These are phyloP conservation scores for Onychostruthus taczanowskii DNA, from an alignment of 2,113 vertebrate species.

Conservation along the genomic window DNA sequence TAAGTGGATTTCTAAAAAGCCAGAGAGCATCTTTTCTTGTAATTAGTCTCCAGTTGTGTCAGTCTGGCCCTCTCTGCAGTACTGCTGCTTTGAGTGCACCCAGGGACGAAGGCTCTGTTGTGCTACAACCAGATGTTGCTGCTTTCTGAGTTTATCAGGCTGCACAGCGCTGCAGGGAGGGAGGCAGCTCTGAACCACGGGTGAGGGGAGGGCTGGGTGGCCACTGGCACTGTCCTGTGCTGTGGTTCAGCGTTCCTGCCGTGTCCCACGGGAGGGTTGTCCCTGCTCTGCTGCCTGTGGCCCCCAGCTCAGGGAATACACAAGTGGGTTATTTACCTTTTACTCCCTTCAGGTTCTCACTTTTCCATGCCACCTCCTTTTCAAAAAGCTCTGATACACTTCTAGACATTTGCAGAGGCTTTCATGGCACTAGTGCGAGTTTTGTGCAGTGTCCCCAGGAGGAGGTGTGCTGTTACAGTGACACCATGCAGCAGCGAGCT, in stretches of 20 bases:
- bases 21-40: not conserved
- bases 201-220: not conserved
- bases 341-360: not conserved
- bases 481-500: not conserved
- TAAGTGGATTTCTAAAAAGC: not conserved
- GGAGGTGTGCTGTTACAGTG: not conserved
- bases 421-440: not conserved
- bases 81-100: not conserved
- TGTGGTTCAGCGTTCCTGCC: accelerated
- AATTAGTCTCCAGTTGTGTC: not conserved
- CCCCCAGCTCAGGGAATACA: not conserved
- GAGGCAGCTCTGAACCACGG: not conserved
- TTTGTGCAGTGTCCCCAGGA: not conserved
- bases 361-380: not conserved
- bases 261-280: not conserved
- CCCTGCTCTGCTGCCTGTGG: not conserved
- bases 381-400: not conserved
- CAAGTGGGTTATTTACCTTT: not conserved
- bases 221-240: not conserved
- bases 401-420: not conserved
- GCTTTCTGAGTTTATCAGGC: not conserved
- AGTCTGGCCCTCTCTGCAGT: not conserved
- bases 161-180: not conserved
- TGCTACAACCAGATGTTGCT: accelerated
- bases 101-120: not conserved